Evolutionary conservation across 2,888 invertebrate genomes (phyloP), one percentile per base, ranked within the genome.

Genomic region (Acanthosepion pharaonis): DNA sequence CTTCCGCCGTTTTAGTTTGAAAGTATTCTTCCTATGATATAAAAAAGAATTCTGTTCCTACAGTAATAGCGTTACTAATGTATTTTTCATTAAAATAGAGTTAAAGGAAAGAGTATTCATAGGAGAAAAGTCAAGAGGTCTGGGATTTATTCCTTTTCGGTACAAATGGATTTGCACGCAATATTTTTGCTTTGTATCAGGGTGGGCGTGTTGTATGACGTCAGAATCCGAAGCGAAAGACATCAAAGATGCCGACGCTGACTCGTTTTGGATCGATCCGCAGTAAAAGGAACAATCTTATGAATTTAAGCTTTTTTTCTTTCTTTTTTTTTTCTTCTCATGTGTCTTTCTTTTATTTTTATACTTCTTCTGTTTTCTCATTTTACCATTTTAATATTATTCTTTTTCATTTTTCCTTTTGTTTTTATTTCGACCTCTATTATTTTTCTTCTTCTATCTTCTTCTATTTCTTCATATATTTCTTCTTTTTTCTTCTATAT

Each of bases 151-250:
- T 78, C 33, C 5, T 78, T 78, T 78, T n/a, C 33, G 4, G 78
- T 78, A 78, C 78, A 78, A 78, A 78, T 78, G 78, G 78, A 78
- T 78, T n/a, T n/a, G n/a, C 78, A 78, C n/a, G 78, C 33, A 78
- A 78, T 15, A 78, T 78, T 78, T 9, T 78, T 78, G 78, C 78
- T 33, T 78, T n/a, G 78, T 33, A 78, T 78, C 33, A 78, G 28
- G 78, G 28, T 78, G 78, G 78, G 18, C 78, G 78, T n/a, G 9
- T 78, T 28, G 28, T 78, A 28, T 78, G 78, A 78, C 78, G 28
- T 78, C 78, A 78, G n/a, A 78, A 78, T 78, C 78, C 78, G 9
- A 78, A 78, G 5, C 78, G n/a, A 33, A 23, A 78, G 11, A 78
- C 78, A 78, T 78, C 78, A 78, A 78, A 78, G 78, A 33, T 15